A percentile compares a stretch with the other conserved stretches of the same genome.
Evolutionary conservation across 2,797 vertebrate genomes (phyloP).

Genomic region (Cossypha dichroa): DNA sequence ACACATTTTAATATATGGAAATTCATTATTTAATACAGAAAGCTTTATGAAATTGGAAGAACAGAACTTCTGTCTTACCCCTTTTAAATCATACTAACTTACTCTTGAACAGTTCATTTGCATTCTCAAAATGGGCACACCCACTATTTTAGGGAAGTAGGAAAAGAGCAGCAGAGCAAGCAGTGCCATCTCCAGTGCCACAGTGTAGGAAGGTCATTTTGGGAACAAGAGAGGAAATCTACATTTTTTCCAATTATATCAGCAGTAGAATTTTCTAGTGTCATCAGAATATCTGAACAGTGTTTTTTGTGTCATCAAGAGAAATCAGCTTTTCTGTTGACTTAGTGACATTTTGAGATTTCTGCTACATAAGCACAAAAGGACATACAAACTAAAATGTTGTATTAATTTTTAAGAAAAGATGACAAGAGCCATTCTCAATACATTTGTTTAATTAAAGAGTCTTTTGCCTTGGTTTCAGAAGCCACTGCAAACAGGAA

Average conservation of each 20-base stretch:
- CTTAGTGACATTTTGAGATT: not conserved
- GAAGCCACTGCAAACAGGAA: not conserved
- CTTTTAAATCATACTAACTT: not conserved
- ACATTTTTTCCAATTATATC: not conserved
- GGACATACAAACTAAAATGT: accelerated
- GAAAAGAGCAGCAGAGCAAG: not conserved
- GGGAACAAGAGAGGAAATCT: not conserved
- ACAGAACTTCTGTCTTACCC: not conserved
- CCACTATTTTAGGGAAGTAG: not conserved
- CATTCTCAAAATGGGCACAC: not conserved
- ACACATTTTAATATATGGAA: not conserved
- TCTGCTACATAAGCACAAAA: not conserved
- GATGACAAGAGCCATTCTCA: accelerated
- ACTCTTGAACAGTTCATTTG: not conserved
- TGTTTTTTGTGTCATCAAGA: not conserved
- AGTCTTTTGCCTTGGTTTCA: not conserved
- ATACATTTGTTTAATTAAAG: not conserved
- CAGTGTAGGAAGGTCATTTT: not conserved
- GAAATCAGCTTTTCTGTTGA: not conserved
- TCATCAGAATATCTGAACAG: not conserved
- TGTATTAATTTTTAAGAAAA: not conserved
- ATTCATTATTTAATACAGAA: not conserved
- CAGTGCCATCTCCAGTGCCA: not conserved
- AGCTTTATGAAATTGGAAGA: not conserved
- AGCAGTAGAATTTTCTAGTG: not conserved